Evolutionary conservation across 2,888 invertebrate genomes (phyloP).

Genomic region (Latrodectus elegans): DNA sequence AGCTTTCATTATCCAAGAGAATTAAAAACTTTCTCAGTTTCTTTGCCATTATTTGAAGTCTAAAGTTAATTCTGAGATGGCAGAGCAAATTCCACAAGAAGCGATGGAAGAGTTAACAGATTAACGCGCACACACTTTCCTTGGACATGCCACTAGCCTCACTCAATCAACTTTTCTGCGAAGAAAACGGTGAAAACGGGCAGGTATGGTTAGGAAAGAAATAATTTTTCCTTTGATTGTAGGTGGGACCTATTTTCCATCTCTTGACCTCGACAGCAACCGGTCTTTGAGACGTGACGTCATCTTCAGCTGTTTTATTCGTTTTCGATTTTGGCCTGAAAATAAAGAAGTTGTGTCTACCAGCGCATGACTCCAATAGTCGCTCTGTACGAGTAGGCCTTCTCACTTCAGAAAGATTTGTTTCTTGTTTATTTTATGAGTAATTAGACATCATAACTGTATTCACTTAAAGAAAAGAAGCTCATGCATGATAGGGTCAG

Average conservation of each 20-base stretch:
- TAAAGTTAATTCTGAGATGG: background rate
- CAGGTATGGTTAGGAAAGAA: constrained; percentile 27
- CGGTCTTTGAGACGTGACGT: constrained; percentile 60
- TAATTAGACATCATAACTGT: background rate
- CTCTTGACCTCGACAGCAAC: constrained; percentile 62
- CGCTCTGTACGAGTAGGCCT: background rate
- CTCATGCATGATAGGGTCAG: background rate
- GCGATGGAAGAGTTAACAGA: background rate
- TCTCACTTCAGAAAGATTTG: background rate
- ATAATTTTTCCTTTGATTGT: constrained; percentile 27
- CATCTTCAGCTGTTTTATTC: constrained; percentile 18
- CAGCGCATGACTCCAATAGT: constrained; percentile 35
- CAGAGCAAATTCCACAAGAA: background rate
- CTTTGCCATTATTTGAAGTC: constrained; percentile 74
- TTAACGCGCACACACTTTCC: background rate
- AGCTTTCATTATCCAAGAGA: constrained; percentile 92
- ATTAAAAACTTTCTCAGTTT: constrained; percentile 94
- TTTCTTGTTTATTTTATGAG: background rate
- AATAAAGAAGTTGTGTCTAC: constrained; percentile 32
- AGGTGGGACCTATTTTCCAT: constrained; percentile 50
- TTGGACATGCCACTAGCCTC: background rate
- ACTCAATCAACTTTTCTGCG: background rate
- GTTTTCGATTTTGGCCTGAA: constrained; percentile 18
- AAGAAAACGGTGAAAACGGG: constrained; percentile 11
- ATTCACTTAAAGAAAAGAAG: background rate